A percentile compares a stretch with the other conserved stretches of the same genome.
phyloP scores from a whole-genome alignment of 2,113 vertebrate species.

The Tupaia tana region DNA sequence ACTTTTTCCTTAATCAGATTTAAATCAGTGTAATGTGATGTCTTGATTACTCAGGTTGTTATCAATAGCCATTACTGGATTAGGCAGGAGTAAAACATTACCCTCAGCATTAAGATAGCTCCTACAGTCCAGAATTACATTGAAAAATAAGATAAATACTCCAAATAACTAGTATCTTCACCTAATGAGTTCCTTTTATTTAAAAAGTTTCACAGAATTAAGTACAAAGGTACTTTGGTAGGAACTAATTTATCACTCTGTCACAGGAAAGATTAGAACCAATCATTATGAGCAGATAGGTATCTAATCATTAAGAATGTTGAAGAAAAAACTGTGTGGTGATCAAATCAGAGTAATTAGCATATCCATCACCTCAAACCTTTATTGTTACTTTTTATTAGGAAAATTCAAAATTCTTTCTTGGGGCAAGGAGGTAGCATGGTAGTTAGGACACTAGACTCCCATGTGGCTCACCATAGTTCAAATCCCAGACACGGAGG shows the following conservation, averaged over 20 bases:
- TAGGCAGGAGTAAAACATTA: neutral
- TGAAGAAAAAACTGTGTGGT: neutral
- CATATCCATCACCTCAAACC: too few species aligned
- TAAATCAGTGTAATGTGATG: neutral
- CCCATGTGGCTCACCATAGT: too few species aligned
- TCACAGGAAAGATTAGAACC: slow-evolving; percentile 11
- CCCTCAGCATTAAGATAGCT: neutral
- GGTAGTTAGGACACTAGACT: too few species aligned
- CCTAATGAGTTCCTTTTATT: neutral
- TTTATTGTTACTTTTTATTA: too few species aligned
- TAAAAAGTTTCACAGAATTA: slow-evolving; percentile 36
- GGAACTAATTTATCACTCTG: slow-evolving; percentile 34
- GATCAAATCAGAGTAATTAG: too few species aligned
- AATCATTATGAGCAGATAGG: neutral
- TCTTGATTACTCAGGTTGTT: neutral
- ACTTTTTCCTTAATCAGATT: neutral
- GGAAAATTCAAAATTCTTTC: too few species aligned
- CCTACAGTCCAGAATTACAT: neutral
- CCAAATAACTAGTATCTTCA: neutral
- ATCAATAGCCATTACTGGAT: neutral
- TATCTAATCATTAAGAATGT: neutral
- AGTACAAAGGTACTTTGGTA: slow-evolving; percentile 8
- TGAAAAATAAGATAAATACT: slow-evolving; percentile 21
- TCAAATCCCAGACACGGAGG: too few species aligned
- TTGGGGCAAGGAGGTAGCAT: too few species aligned